Percentiles rank a stretch among this genome's conserved stretches.
These are phyloP conservation scores for Hermaeophaga mercurialis DNA, from an alignment of 2,888 invertebrate genomes.

Conservation along the genomic window DNA sequence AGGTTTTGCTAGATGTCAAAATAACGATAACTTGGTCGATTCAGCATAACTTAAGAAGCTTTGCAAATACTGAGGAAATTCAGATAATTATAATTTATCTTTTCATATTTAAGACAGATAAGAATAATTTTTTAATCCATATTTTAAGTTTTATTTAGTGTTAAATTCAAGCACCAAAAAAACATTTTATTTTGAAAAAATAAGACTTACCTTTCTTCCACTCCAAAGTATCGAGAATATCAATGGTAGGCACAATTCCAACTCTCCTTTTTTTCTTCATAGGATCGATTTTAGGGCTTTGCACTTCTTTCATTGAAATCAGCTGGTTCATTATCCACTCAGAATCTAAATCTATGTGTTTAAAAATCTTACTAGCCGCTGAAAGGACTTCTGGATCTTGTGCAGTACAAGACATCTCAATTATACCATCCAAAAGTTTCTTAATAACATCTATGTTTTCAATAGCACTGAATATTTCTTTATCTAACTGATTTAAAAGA, in stretches of 20 bases:
- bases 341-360: constrained; percentile 69
- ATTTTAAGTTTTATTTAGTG: no score
- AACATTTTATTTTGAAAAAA: neutral
- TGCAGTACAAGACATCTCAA: constrained; percentile 63
- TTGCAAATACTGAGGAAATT: no score
- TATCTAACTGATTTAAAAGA: constrained; percentile 50
- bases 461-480: constrained; percentile 61
- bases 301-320: constrained; percentile 63
- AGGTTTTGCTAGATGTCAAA: no score
- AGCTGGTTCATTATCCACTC: constrained; percentile 65
- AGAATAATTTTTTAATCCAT: no score
- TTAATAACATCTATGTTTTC: constrained; percentile 57
- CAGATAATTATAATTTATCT: no score
- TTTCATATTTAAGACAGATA: no score
- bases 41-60: no score
- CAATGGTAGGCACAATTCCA: constrained; percentile 62
- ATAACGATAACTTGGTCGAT: no score
- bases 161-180: no score
- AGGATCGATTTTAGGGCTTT: constrained; percentile 55
- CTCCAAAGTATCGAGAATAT: constrained; percentile 66
- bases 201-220: constrained; percentile 70
- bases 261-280: constrained; percentile 57
- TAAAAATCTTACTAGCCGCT: constrained; percentile 67
- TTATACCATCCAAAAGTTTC: constrained; percentile 60
- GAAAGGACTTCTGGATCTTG: constrained; percentile 66